These are phyloP conservation scores for Platycnemis pennipes DNA, from an alignment of 2,888 invertebrate species.

Conservation along the genomic window DNA sequence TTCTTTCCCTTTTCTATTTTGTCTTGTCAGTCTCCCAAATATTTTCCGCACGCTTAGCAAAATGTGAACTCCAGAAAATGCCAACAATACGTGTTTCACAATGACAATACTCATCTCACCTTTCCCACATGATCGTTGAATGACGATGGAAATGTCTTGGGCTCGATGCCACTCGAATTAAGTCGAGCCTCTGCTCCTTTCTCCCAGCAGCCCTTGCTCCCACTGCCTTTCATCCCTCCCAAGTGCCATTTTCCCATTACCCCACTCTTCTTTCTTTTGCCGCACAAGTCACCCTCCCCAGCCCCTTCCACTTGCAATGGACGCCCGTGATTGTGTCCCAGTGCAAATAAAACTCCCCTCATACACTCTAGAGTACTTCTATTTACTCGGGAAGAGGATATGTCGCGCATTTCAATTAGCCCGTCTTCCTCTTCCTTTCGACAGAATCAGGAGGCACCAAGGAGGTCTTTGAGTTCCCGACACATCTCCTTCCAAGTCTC, in stretches of 20 bases:
- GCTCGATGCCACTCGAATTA: not conserved
- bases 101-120: not conserved
- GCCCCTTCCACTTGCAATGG: not conserved
- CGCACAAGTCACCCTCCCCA: not conserved
- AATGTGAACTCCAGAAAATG: no score
- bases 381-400: not conserved
- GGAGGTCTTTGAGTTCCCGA: not conserved
- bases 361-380: not conserved
- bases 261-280: not conserved
- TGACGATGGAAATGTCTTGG: not conserved
- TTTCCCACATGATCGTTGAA: not conserved
- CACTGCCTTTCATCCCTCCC: not conserved
- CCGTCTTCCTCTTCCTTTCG: slow-evolving; percentile 28
- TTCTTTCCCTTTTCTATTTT: no score
- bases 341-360: slow-evolving; percentile 20
- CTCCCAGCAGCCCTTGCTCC: not conserved
- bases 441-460: slow-evolving; percentile 5
- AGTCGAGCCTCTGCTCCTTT: not conserved
- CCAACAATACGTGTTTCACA: not conserved
- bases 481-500: not conserved
- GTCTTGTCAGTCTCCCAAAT: no score
- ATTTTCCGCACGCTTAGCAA: no score
- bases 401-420: slow-evolving; percentile 40
- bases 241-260: not conserved
- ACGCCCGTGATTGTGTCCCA: not conserved